A percentile compares a stretch with the other conserved stretches of the same genome.
These are phyloP conservation scores for Caenorhabditis brenneri DNA, from an alignment of 1,140 invertebrate species.

Conservation along the genomic window DNA sequence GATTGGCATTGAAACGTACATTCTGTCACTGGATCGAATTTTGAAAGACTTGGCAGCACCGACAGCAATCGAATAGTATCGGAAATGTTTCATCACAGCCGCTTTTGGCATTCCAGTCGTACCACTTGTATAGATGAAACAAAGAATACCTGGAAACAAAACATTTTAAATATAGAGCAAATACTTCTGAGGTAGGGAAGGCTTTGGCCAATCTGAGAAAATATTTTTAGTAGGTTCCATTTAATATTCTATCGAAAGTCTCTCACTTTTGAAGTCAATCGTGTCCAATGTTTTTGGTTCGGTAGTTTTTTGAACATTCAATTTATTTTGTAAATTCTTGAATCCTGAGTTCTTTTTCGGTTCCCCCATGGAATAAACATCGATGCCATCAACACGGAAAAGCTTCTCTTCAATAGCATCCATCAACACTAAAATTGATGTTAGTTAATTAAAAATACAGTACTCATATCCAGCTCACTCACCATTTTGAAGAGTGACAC, in stretches of 20 bases:
- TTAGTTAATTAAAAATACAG: too few species aligned
- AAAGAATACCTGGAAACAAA: constrained; percentile 62
- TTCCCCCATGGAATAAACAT: constrained; percentile 42
- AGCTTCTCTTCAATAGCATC: constrained; percentile 50
- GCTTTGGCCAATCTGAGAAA: too few species aligned
- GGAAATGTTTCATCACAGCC: constrained; percentile 71
- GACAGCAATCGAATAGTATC: constrained; percentile 70
- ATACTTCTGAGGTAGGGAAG: too few species aligned
- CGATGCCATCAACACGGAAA: constrained; percentile 8
- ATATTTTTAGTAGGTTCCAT: too few species aligned
- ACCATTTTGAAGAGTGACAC: constrained; percentile 15
- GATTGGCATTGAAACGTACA: constrained; percentile 88
- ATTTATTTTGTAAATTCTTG: constrained; percentile 35
- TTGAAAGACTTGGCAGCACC: constrained; percentile 71
- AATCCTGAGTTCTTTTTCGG: background rate
- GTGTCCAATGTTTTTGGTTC: constrained; percentile 55
- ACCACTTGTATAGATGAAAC: constrained; percentile 71
- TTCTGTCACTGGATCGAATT: constrained; percentile 78
- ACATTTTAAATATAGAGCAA: background rate
- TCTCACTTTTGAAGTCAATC: constrained; percentile 65
- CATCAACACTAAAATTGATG: constrained; percentile 55
- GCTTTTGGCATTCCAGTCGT: constrained; percentile 71
- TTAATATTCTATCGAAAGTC: too few species aligned
- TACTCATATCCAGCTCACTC: background rate
- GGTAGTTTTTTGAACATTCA: background rate